Evolutionary conservation across 2,797 vertebrate genomes (phyloP).

Genomic region (Syndactyla subalaris): DNA sequence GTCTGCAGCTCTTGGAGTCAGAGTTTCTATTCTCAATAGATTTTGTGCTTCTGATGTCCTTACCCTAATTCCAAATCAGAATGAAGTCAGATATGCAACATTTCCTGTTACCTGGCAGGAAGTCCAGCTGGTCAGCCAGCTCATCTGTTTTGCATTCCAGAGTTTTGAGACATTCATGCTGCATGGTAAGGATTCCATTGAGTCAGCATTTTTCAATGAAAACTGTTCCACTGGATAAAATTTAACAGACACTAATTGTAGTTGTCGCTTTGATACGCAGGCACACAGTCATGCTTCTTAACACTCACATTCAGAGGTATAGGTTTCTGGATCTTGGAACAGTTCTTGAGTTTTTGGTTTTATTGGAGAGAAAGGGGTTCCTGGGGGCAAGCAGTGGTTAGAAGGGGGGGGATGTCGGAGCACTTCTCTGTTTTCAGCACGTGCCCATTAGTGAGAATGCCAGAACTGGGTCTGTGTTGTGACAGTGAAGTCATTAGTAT

Average conservation of each 20-base stretch:
- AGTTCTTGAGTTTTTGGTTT: background rate
- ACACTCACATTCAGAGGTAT: background rate
- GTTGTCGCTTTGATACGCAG: background rate
- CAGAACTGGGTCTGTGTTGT: background rate
- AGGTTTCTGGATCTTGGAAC: background rate
- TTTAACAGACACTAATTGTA: background rate
- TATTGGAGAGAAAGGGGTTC: background rate
- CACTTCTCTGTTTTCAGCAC: background rate
- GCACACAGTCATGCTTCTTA: background rate
- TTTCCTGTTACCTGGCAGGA: background rate
- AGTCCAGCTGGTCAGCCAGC: background rate
- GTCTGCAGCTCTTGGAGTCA: background rate
- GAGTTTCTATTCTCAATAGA: background rate
- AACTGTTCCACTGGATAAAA: background rate
- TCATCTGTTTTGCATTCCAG: background rate
- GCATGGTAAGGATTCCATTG: background rate
- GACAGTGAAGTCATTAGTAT: background rate
- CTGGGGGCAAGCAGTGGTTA: fast-evolving
- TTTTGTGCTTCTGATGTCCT: background rate
- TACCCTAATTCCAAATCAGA: background rate
- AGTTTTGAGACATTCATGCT: background rate
- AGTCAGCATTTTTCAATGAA: background rate
- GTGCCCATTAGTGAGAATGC: background rate
- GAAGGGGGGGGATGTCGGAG: background rate
- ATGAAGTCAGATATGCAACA: background rate